Conservation (phyloP, 2,113 vertebrate genomes). For the Larimichthys crocea region DNA sequence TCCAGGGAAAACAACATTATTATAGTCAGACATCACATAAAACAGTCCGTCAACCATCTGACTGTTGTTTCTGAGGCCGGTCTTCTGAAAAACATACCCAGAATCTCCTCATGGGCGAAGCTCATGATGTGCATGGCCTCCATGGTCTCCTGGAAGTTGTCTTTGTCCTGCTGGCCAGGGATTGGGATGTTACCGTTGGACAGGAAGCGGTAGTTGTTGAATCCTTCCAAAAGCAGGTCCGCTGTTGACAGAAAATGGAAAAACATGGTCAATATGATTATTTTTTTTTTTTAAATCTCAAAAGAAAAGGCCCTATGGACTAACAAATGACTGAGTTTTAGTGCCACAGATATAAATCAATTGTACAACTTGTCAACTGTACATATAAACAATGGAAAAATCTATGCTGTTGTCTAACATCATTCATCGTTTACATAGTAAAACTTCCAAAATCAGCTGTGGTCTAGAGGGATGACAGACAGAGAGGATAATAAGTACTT, state of each 20-base stretch:
- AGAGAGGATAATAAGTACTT: background rate
- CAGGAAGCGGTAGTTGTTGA: constrained; percentile 95
- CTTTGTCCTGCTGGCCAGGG: constrained; percentile 98
- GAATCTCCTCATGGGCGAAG: constrained; percentile 94
- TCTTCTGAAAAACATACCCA: constrained; percentile 51
- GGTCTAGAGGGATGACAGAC: background rate
- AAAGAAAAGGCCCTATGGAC: background rate
- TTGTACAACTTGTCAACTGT: too few relatives aligned
- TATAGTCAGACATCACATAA: background rate
- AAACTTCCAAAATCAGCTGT: background rate
- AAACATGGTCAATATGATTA: background rate
- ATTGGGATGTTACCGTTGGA: constrained; percentile 96
- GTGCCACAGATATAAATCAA: too few relatives aligned
- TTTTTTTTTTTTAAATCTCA: background rate
- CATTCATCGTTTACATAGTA: background rate
- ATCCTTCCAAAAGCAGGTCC: constrained; percentile 93
- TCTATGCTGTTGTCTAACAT: too few relatives aligned
- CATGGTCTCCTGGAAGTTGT: constrained; percentile 99
- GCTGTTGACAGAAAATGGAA: constrained; percentile 78
- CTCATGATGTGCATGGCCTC: constrained; percentile 99
- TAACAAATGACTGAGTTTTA: background rate
- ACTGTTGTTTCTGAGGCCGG: too few relatives aligned
- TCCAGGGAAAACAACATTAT: constrained; percentile 26
- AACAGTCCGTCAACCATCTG: too few relatives aligned
- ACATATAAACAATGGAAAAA: too few relatives aligned